Evolutionary conservation across 2,797 vertebrate genomes (phyloP), one percentile per base, ranked within the genome.

Genomic region (Gymnocypris eckloni): DNA sequence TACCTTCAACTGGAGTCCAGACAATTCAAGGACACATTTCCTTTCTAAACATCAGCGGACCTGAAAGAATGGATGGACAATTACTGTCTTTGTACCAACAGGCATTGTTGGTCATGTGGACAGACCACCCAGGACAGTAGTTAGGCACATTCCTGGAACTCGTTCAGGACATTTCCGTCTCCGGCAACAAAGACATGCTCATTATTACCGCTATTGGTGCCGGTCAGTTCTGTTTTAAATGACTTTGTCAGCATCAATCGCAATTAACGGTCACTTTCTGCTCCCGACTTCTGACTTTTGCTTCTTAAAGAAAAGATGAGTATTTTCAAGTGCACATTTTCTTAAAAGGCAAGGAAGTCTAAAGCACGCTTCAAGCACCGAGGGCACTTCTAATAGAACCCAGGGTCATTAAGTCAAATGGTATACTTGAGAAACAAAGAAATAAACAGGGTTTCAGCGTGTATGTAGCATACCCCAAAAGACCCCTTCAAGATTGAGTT

Each of bases 41-140:
- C 71, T 45, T 39, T 50, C 66, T 39, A 33, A 84, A 79, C n/a
- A 13, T 50, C 16, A 69, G 76, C 0, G 67, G 33, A 50, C 79
- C 59, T 48, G 75, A 79, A 80, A 86, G 69, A 83, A 77, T 20
- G 6, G 4, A 70, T 16, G 70, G 73, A 88, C 83, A 86, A 71
- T 86, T 73, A 89, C 41, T 12, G 81, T 83, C 86, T 86, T 82
- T 84, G 59, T 73, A 81, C 89, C 73, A 10, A 16, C 83, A 82
- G 72, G 71, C 86, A 89, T 86, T 84, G 87, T 87, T 75, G 67
- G 15, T 48, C 28, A 43, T 7, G 45, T 56, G 76, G 37, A 79
- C 52, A 89, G 94, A 94, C 94, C 95, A 95, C 94, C 94, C 93
- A 94, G 28, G 79, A 56, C n/a, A 82, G 45, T 84, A 88, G 83